Conservation (phyloP, 2,888 invertebrate genomes). For the Clostera curtula region DNA sequence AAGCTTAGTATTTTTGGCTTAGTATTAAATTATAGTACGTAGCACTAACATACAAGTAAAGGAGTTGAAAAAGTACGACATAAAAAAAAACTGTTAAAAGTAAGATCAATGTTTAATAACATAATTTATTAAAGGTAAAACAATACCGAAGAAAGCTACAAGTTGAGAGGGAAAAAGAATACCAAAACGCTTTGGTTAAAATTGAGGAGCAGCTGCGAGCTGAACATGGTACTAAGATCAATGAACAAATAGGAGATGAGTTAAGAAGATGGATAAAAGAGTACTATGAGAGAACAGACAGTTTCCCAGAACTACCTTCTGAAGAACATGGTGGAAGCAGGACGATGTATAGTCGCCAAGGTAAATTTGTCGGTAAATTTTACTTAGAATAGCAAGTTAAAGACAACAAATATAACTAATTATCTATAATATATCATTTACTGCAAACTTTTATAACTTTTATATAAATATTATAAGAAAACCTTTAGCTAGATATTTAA, state of each 20-base stretch:
- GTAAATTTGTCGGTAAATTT: no score
- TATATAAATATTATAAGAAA: no score
- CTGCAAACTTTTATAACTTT: no score
- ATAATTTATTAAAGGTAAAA: constrained; percentile 43
- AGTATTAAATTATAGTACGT: no score
- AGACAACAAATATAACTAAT: no score
- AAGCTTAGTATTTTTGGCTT: no score
- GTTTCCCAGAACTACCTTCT: constrained; percentile 93
- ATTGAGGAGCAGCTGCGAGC: constrained; percentile 78
- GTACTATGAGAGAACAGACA: constrained; percentile 86
- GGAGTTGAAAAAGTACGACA: no score
- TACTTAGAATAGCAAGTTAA: no score
- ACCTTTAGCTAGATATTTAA: no score
- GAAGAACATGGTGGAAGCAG: constrained; percentile 93
- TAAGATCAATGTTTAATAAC: not conserved
- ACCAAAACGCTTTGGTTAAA: constrained; percentile 78
- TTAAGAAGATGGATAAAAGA: constrained; percentile 91
- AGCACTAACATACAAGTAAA: no score
- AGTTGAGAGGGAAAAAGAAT: constrained; percentile 79
- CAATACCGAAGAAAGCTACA: constrained; percentile 79
- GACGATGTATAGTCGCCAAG: constrained; percentile 87
- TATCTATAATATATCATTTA: no score
- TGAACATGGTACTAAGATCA: constrained; percentile 83
- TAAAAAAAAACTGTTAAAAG: not conserved
- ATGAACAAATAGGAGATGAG: constrained; percentile 91